Conservation (phyloP, 2,797 vertebrate genomes). For the Aldrovandia affinis region DNA sequence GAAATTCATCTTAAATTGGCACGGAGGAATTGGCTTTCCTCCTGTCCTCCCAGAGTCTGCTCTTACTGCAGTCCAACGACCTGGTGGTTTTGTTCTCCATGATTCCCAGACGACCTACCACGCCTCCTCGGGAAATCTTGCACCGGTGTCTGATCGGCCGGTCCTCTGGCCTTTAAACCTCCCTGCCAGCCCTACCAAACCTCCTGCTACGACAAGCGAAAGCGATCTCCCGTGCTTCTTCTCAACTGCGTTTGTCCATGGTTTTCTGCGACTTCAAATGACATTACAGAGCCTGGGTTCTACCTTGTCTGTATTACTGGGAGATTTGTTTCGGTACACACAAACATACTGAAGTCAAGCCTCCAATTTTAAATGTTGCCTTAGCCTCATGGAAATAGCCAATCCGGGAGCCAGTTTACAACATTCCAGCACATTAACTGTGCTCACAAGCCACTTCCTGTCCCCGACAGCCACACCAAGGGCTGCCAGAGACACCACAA, state of each 20-base stretch:
- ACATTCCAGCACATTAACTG: conserved; percentile 22
- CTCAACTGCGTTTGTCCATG: background rate
- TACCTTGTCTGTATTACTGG: background rate
- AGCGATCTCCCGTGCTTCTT: background rate
- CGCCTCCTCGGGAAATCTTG: background rate
- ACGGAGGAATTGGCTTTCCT: background rate
- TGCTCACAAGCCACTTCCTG: conserved; percentile 48
- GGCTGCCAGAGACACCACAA: background rate
- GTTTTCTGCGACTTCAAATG: background rate
- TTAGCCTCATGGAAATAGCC: conserved; percentile 33
- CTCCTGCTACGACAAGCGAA: background rate
- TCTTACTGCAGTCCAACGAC: background rate
- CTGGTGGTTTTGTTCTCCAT: background rate
- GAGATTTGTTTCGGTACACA: background rate
- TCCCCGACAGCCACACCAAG: conserved; percentile 7
- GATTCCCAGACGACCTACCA: background rate
- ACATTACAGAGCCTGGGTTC: background rate
- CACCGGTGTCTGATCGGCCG: background rate
- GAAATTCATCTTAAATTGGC: background rate
- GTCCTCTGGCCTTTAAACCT: background rate
- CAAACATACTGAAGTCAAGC: background rate
- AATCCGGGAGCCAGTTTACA: conserved; percentile 34
- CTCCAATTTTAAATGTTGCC: background rate
- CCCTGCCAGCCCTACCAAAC: background rate
- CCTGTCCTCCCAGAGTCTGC: background rate